Percentiles rank a stretch among this genome's conserved stretches.
Conservation (phyloP, 2,888 invertebrate species). For the Sabatieria punctata region DNA sequence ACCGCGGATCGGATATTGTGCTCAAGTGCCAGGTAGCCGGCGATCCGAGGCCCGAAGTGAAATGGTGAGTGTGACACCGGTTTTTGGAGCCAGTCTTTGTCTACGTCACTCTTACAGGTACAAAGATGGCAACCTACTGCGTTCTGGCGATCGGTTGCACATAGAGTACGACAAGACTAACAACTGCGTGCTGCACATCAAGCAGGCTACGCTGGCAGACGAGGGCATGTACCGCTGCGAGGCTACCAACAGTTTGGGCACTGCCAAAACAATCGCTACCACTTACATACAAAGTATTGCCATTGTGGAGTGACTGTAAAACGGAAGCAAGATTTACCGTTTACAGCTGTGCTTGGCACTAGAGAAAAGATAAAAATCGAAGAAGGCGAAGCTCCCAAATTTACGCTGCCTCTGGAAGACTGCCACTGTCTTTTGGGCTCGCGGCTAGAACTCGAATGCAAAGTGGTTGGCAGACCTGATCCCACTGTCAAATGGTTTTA, state of each 20-base stretch:
- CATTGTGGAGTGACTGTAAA: slow-evolving; percentile 11
- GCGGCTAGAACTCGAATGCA: slow-evolving; percentile 62
- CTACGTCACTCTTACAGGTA: slow-evolving; percentile 17
- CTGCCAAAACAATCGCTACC: slow-evolving; percentile 26
- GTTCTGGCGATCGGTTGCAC: slow-evolving; percentile 16
- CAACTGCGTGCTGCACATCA: slow-evolving; percentile 20
- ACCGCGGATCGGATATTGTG: slow-evolving; percentile 21
- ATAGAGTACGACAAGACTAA: slow-evolving; percentile 23
- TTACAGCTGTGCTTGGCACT: slow-evolving; percentile 20
- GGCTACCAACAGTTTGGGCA: slow-evolving; percentile 25
- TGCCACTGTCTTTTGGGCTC: slow-evolving; percentile 64
- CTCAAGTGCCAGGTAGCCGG: slow-evolving; percentile 30
- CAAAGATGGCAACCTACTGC: slow-evolving; percentile 26
- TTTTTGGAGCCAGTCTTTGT: neutral
- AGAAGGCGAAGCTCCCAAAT: slow-evolving; percentile 25
- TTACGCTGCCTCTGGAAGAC: slow-evolving; percentile 40
- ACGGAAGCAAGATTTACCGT: slow-evolving; percentile 1
- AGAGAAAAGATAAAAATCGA: slow-evolving; percentile 19
- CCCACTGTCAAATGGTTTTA: slow-evolving; percentile 67
- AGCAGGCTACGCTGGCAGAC: slow-evolving; percentile 22
- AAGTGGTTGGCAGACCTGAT: slow-evolving; percentile 68
- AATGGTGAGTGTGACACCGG: slow-evolving; percentile 18
- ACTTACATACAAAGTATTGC: slow-evolving; percentile 23
- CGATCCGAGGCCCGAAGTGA: slow-evolving; percentile 25
- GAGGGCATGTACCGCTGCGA: slow-evolving; percentile 30